phyloP scores from a whole-genome alignment of 2,888 invertebrate species.

The Mesopsocus fuscifrons region DNA sequence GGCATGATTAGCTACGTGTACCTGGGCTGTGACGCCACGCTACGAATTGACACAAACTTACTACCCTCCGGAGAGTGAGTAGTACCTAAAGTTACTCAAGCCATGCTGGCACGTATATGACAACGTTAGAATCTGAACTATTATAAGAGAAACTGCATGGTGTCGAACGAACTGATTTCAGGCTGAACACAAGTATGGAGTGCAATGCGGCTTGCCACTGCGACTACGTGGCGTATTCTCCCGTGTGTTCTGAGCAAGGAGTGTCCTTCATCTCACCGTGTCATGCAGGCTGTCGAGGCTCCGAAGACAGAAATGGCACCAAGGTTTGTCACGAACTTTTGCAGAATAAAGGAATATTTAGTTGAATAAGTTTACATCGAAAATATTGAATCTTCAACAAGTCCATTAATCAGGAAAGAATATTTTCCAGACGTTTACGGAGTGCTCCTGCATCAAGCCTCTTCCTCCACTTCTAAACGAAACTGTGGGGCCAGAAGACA shows the following conservation, averaged over 20 bases:
- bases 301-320: constrained; percentile 25
- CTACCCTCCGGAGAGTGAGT: constrained; percentile 26
- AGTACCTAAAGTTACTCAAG: constrained; percentile 11
- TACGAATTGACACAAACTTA: constrained; percentile 27
- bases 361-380: too few relatives aligned
- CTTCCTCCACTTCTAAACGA: not conserved
- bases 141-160: too few relatives aligned
- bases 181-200: constrained; percentile 26
- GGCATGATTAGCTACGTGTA: constrained; percentile 44
- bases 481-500: not conserved
- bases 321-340: constrained; percentile 25
- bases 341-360: too few relatives aligned
- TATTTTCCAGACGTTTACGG: not conserved
- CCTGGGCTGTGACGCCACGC: constrained; percentile 43
- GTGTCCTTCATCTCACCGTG: constrained; percentile 59
- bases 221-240: constrained; percentile 50
- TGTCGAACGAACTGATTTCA: too few relatives aligned
- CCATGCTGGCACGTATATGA: too few relatives aligned
- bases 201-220: constrained; percentile 49
- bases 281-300: constrained; percentile 49
- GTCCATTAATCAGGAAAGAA: too few relatives aligned
- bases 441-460: constrained; percentile 7
- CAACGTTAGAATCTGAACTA: too few relatives aligned
- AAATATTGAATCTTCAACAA: too few relatives aligned
- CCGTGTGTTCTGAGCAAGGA: constrained; percentile 45